phyloP scores from a whole-genome alignment of 2,797 vertebrate species.

The Euthynnus affinis region DNA sequence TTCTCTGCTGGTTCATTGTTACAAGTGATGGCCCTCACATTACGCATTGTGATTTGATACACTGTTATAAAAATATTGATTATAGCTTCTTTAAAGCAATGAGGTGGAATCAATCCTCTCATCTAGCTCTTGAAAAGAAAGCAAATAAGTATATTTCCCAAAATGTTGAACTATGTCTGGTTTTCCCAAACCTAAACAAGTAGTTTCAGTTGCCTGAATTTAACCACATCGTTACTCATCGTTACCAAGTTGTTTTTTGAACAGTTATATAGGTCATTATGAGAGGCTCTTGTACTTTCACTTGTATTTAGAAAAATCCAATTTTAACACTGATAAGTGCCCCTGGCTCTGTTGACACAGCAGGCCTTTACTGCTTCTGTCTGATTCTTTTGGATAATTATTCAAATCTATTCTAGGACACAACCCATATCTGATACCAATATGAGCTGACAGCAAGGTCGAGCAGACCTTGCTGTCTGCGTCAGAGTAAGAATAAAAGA shows the following conservation, averaged over 20 bases:
- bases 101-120: not conserved
- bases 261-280: conserved; percentile 6
- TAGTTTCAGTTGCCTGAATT: not conserved
- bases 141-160: not conserved
- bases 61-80: not conserved
- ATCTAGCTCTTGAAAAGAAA: not conserved
- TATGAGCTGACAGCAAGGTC: conserved; percentile 70
- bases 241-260: not conserved
- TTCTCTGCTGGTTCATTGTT: too few species aligned
- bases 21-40: not conserved
- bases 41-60: not conserved
- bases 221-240: not conserved
- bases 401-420: conserved; percentile 66
- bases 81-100: not conserved
- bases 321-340: conserved; percentile 4
- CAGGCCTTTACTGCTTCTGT: conserved; percentile 25
- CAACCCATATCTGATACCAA: conserved; percentile 60
- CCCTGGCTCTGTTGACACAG: conserved; percentile 23
- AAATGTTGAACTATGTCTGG: not conserved
- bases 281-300: conserved; percentile 13
- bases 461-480: conserved; percentile 54
- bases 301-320: conserved; percentile 17
- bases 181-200: not conserved
- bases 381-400: conserved; percentile 57
- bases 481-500: conserved; percentile 43